These are phyloP conservation scores for Dolichallabes microphthalmus DNA, from an alignment of 2,113 vertebrate species.

Conservation along the genomic window DNA sequence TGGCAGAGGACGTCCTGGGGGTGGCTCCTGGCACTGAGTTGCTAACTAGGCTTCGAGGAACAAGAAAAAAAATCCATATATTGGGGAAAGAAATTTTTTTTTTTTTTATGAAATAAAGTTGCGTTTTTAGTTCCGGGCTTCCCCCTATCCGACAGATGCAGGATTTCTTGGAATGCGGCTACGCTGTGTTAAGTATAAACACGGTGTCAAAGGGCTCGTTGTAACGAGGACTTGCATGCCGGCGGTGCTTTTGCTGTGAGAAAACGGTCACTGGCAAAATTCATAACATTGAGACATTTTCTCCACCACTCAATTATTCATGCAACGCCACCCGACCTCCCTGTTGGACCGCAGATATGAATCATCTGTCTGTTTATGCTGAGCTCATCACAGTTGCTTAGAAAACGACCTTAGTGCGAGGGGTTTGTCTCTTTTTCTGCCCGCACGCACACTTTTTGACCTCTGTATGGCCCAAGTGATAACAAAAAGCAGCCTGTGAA, in stretches of 20 bases:
- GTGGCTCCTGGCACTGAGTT: background rate
- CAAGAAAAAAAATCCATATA: conserved; percentile 15
- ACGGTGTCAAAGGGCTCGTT: conserved; percentile 38
- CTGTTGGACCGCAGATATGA: conserved; percentile 32
- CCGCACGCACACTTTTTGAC: conserved; percentile 44
- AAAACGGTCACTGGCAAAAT: conserved; percentile 25
- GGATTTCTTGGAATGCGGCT: conserved; percentile 41
- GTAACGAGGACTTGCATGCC: conserved; percentile 10
- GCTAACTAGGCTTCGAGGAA: conserved; percentile 28
- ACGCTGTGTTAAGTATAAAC: conserved; percentile 37
- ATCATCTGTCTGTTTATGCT: conserved; percentile 43
- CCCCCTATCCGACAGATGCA: conserved; percentile 29
- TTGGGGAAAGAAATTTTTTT: background rate
- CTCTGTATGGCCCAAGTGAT: conserved; percentile 36
- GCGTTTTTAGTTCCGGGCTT: conserved; percentile 16
- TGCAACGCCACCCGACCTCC: conserved; percentile 1
- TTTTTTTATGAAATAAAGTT: conserved; percentile 12
- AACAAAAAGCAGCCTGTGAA: conserved; percentile 53
- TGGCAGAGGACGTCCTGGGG: conserved; percentile 23
- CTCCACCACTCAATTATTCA: conserved; percentile 32
- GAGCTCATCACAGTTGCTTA: conserved; percentile 34
- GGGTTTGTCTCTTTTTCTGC: conserved; percentile 20
- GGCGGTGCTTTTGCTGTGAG: conserved; percentile 19
- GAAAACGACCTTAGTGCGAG: background rate
- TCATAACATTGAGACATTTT: conserved; percentile 28